Base-by-base conservation (phyloP, 2,888 invertebrate genomes). In the Hydriomena furcata region DNA sequence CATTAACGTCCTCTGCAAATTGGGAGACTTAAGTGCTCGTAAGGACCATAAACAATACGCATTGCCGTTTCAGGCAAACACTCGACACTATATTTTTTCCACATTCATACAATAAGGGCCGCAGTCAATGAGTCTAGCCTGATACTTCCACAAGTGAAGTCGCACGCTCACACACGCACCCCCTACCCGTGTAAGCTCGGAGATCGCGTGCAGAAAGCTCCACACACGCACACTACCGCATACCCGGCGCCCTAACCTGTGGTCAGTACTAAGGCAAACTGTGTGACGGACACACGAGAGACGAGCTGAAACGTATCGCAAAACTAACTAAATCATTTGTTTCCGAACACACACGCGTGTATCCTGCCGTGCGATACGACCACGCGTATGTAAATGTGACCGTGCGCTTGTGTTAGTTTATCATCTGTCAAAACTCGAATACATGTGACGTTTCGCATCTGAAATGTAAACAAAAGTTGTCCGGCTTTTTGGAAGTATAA, bases 91-190 rank as follows among this genome's bases (percentile, higher is more conserved):
- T 88, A 89, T 89, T 89, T 90, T 90, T 89, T 90, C 90, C 86
- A 90, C 90, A 88, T 90, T 88, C 87, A 89, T 88, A 90, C 88
- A 87, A 88, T 86, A 87, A 89, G 88, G 88, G 86, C 81, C 84
- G 84, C 88, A 89, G 90, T 90, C 90, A 90, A 90, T 90, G 90
- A 90, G 90, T 90, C 90, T 90, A 88, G 90, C 79, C 88, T 81
- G 82, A 76, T 82, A 88, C 85, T 79, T 82, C 73, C 77, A 86
- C 87, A 84, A 82, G 84, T 84, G 75, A 79, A 81, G 71, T 77
- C 58, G 53, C 65, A 83, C 88, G 75, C 88, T 84, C 88, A 87
- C 88, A 71, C 52, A 63, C 78, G 75, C 76, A 71, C 72, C 64
- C 85, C 85, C 87, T 85, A 80, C 83, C 79, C 85, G 86, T 79